phyloP scores from a whole-genome alignment of 2,113 vertebrate species.

The Xyrauchen texanus region DNA sequence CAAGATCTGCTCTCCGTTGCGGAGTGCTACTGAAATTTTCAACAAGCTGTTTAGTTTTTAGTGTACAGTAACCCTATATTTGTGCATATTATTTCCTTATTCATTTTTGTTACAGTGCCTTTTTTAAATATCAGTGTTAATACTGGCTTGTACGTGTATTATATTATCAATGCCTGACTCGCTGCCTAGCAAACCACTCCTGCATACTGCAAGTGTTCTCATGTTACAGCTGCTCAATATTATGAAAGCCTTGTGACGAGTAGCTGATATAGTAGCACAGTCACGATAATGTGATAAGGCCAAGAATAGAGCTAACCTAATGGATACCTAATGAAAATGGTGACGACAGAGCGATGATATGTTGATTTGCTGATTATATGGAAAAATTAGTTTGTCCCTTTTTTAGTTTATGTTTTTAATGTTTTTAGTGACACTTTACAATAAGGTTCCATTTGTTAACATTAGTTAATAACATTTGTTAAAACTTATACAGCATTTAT shows the following conservation, averaged over 20 bases:
- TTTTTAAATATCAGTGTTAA: slow-evolving; percentile 36
- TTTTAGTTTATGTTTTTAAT: neutral
- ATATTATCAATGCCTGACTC: slow-evolving; percentile 3
- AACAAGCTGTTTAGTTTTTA: neutral
- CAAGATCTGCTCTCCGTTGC: neutral
- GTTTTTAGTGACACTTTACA: too few species aligned
- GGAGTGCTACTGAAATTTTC: neutral
- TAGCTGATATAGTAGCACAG: slow-evolving; percentile 45
- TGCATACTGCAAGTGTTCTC: slow-evolving; percentile 36
- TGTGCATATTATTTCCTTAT: neutral
- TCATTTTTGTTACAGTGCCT: slow-evolving; percentile 19
- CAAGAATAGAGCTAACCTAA: slow-evolving; percentile 46
- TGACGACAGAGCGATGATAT: slow-evolving; percentile 9
- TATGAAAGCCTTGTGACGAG: slow-evolving; percentile 53
- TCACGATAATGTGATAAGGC: slow-evolving; percentile 40
- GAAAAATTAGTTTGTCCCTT: slow-evolving; percentile 7
- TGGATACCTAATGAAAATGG: slow-evolving; percentile 23
- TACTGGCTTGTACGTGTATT: neutral
- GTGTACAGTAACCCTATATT: neutral
- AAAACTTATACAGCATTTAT: too few species aligned
- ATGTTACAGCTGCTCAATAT: slow-evolving; percentile 54
- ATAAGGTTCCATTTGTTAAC: too few species aligned
- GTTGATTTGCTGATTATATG: slow-evolving; percentile 33
- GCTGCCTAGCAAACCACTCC: slow-evolving; percentile 7
- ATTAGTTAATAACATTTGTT: too few species aligned